These are phyloP conservation scores for Heterotilapia buettikoferi DNA, from an alignment of 2,113 vertebrate genomes.

Conservation along the genomic window DNA sequence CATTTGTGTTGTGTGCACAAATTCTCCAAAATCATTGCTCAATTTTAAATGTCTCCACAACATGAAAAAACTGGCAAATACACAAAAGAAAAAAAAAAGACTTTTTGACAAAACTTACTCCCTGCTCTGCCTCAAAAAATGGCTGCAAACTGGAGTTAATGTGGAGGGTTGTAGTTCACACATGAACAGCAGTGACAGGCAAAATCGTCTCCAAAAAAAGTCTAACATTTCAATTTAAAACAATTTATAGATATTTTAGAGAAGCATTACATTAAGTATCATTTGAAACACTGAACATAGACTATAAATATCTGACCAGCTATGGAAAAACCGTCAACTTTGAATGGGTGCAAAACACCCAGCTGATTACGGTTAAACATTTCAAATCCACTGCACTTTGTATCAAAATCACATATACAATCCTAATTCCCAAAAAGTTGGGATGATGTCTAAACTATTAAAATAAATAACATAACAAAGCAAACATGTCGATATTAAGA, in stretches of 20 bases:
- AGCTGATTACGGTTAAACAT: not conserved
- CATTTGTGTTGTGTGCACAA: not conserved
- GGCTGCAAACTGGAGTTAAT: not conserved
- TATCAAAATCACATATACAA: not conserved
- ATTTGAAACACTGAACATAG: not conserved
- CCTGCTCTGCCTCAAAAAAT: not conserved
- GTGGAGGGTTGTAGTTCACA: not conserved
- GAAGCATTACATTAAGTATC: not conserved
- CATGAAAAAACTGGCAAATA: not conserved
- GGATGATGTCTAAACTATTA: not conserved
- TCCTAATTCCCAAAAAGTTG: not conserved
- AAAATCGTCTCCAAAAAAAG: not conserved
- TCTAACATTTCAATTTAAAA: not conserved
- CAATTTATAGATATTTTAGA: not conserved
- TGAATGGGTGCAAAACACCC: not conserved
- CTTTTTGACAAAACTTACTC: not conserved
- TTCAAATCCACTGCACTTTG: not conserved
- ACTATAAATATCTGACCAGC: not conserved
- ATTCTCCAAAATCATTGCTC: not conserved
- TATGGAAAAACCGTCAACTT: fast-evolving
- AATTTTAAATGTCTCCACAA: not conserved
- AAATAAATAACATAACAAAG: not conserved
- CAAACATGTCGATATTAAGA: not conserved
- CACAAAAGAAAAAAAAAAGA: not conserved
- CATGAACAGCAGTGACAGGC: not conserved